Evolutionary conservation across 2,797 vertebrate genomes (phyloP).

Genomic region (Coluber constrictor): DNA sequence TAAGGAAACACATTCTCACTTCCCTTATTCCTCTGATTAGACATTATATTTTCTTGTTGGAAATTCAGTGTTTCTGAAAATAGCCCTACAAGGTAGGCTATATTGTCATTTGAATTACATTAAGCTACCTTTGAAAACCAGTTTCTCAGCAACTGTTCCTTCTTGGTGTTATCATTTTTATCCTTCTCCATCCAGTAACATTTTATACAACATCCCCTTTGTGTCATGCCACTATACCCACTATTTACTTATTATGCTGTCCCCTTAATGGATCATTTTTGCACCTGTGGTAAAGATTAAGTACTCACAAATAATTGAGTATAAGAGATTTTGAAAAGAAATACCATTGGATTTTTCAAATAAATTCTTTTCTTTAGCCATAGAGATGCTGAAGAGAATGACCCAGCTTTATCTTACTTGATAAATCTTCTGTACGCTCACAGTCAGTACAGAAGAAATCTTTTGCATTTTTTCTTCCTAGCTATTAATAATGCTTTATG

Average conservation of each 20-base stretch:
- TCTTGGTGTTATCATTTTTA: not conserved
- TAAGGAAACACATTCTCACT: not conserved
- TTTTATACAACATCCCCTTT: constrained; percentile 7
- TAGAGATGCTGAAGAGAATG: not conserved
- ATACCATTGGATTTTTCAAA: constrained; percentile 40
- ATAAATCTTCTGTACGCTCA: constrained; percentile 35
- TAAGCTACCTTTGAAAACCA: not conserved
- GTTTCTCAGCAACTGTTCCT: not conserved
- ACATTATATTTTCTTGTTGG: not conserved
- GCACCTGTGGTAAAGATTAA: constrained; percentile 30
- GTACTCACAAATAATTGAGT: constrained; percentile 7
- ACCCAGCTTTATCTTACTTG: constrained; percentile 18
- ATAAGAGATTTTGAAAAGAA: not conserved
- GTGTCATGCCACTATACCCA: not conserved
- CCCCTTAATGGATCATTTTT: constrained; percentile 40
- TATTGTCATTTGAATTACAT: not conserved
- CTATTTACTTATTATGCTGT: not conserved
- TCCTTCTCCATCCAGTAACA: not conserved
- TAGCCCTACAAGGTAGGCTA: not conserved
- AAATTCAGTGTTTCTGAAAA: not conserved
- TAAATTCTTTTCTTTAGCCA: not conserved
- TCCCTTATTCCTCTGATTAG: not conserved
- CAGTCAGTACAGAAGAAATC: constrained; percentile 46
- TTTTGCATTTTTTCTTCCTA: constrained; percentile 24
- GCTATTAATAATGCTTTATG: constrained; percentile 68